A percentile compares a stretch with the other conserved stretches of the same genome.
Conservation (phyloP, 2,888 invertebrate species). For the Platycheirus rosarum region DNA sequence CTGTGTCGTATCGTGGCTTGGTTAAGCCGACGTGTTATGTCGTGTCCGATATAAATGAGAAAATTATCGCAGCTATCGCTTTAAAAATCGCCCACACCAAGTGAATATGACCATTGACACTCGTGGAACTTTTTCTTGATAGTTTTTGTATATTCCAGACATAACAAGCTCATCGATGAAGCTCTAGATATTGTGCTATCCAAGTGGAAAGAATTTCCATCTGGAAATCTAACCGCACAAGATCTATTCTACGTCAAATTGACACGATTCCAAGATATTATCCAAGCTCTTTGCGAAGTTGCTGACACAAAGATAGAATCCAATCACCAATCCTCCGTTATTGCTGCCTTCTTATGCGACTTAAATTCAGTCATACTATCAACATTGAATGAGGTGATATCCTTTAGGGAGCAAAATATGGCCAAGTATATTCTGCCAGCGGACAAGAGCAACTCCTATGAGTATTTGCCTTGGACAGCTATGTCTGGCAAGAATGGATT, state of each 20-base stretch:
- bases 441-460: slow-evolving; percentile 81
- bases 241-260: slow-evolving; percentile 90
- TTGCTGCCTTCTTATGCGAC: slow-evolving; percentile 84
- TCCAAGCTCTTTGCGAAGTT: slow-evolving; percentile 85
- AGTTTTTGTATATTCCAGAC: slow-evolving; percentile 74
- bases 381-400: slow-evolving; percentile 86
- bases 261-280: slow-evolving; percentile 86
- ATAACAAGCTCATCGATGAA: slow-evolving; percentile 83
- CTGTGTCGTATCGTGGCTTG: slow-evolving; percentile 79
- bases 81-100: slow-evolving; percentile 86
- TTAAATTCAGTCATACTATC: slow-evolving; percentile 85
- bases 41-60: slow-evolving; percentile 90
- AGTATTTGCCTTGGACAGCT: slow-evolving; percentile 91
- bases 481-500: slow-evolving; percentile 84
- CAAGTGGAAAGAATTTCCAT: slow-evolving; percentile 81
- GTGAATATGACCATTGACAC: slow-evolving; percentile 63
- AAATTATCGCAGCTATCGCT: slow-evolving; percentile 89
- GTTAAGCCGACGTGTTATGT: slow-evolving; percentile 83
- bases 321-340: slow-evolving; percentile 84
- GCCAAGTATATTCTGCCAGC: slow-evolving; percentile 83
- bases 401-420: slow-evolving; percentile 85
- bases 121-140: not conserved
- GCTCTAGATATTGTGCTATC: slow-evolving; percentile 85
- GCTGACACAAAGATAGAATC: slow-evolving; percentile 85
- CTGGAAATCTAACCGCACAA: slow-evolving; percentile 85